These are phyloP conservation scores for Agelaius phoeniceus DNA, from an alignment of 2,113 vertebrate genomes.

Conservation along the genomic window DNA sequence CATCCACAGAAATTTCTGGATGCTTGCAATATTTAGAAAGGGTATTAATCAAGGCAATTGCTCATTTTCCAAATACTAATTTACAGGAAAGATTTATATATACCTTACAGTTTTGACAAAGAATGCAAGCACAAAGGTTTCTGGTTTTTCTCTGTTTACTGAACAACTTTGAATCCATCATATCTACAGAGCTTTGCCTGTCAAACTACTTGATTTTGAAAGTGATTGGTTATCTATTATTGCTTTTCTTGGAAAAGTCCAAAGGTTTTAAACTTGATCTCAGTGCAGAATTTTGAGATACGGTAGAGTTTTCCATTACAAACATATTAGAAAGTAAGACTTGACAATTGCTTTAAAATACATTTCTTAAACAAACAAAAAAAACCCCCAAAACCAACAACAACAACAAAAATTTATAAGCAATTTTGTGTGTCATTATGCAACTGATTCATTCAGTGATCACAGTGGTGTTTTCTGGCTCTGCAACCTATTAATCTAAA, in stretches of 20 bases:
- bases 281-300: not conserved
- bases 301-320: not conserved
- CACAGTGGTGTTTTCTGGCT: not conserved
- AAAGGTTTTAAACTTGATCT: not conserved
- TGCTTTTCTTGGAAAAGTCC: not conserved
- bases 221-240: not conserved
- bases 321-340: not conserved
- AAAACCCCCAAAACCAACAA: no score
- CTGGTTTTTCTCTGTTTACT: not conserved
- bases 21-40: not conserved
- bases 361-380: not conserved
- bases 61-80: not conserved
- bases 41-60: not conserved
- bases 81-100: not conserved
- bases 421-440: not conserved
- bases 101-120: not conserved
- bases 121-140: not conserved
- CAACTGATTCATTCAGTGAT: not conserved
- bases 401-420: not conserved
- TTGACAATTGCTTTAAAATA: not conserved
- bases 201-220: not conserved
- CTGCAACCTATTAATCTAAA: not conserved
- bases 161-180: not conserved
- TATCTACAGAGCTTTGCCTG: not conserved
- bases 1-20: not conserved